Conservation (phyloP, 1,140 invertebrate genomes). For the Dysdera silvatica region DNA sequence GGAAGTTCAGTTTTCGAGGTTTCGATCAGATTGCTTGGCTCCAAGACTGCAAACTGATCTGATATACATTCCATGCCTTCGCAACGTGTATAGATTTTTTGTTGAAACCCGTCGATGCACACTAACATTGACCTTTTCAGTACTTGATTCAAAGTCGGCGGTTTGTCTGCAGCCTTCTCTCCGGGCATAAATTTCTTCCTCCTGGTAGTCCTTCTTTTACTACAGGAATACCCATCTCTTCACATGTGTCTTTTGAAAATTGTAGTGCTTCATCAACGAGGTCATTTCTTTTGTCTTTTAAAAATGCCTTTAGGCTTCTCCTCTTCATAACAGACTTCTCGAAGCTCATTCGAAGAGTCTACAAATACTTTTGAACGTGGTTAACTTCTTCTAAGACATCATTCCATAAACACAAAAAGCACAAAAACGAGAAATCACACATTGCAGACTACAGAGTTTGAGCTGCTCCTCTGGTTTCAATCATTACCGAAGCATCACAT, state of each 20-base stretch:
- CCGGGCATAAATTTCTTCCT: background rate
- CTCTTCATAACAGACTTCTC: slow-evolving; percentile 6
- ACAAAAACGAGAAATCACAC: background rate
- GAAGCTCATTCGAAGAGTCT: background rate
- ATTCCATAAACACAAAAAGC: background rate
- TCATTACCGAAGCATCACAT: too few relatives aligned
- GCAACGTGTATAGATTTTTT: background rate
- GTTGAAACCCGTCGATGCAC: background rate
- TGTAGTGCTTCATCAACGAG: too few relatives aligned
- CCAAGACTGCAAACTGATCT: background rate
- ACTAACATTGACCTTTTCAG: background rate
- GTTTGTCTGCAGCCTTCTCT: background rate
- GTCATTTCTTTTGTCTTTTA: too few relatives aligned
- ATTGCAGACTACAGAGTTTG: background rate
- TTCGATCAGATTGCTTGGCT: slow-evolving; percentile 5
- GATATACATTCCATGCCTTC: background rate
- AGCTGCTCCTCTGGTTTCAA: slow-evolving; percentile 2
- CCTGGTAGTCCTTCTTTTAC: too few relatives aligned
- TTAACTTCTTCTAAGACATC: too few relatives aligned
- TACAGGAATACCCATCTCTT: too few relatives aligned
- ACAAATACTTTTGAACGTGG: slow-evolving; percentile 1
- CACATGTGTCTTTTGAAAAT: too few relatives aligned
- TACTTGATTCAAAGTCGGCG: slow-evolving; percentile 1
- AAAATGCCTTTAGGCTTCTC: slow-evolving; percentile 3
- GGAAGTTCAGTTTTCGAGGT: slow-evolving; percentile 14